A percentile compares a stretch with the other conserved stretches of the same genome.
Conservation (phyloP, 2,797 vertebrate species). For the Streptopelia turtur region DNA sequence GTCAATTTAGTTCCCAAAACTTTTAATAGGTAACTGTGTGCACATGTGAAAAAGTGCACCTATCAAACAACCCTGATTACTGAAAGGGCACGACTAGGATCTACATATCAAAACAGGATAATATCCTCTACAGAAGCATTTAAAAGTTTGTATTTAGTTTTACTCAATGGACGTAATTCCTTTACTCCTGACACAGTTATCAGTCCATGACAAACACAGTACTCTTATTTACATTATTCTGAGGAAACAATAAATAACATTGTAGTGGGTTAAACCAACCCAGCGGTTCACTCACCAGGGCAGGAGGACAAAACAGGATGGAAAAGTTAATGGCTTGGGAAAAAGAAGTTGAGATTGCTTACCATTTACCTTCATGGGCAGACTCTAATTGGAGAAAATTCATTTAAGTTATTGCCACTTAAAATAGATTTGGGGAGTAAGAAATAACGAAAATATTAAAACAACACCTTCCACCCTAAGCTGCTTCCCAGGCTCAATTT, state of each 20-base stretch:
- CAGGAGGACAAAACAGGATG: background rate
- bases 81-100: background rate
- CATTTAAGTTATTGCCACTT: background rate
- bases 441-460: background rate
- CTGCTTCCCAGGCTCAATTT: too few relatives aligned
- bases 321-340: background rate
- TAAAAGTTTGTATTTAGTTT: background rate
- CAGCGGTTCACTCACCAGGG: background rate
- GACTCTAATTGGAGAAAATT: accelerated
- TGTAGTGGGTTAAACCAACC: background rate
- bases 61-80: background rate
- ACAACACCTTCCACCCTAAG: background rate
- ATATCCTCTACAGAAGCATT: background rate
- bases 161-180: background rate
- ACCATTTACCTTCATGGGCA: background rate
- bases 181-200: background rate
- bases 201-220: background rate
- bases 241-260: background rate
- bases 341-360: background rate
- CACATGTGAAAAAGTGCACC: background rate
- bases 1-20: background rate
- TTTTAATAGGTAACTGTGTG: background rate
- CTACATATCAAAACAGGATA: background rate
- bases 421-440: background rate
- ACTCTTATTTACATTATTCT: background rate